These are phyloP conservation scores for Oostethus manadensis DNA, from an alignment of 2,113 vertebrate species.

Conservation along the genomic window DNA sequence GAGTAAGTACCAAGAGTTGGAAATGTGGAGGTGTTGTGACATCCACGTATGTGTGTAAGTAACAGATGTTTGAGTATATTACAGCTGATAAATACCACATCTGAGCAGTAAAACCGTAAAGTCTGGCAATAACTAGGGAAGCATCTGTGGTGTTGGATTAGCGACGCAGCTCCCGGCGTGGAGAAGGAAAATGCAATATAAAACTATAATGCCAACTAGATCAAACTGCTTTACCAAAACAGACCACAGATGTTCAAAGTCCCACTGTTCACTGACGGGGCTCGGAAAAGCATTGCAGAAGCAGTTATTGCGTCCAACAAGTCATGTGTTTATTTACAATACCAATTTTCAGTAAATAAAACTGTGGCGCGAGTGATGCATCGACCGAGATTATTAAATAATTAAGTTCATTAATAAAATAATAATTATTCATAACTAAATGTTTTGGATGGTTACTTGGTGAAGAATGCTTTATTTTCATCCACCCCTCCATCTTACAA, in stretches of 20 bases:
- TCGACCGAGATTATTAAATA: no score
- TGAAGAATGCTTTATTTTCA: no score
- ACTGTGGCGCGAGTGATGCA: no score
- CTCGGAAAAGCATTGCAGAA: no score
- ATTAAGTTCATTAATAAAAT: no score
- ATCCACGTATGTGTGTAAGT: background rate
- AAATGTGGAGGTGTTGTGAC: background rate
- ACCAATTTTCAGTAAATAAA: no score
- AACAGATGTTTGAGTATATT: slow-evolving; percentile 40
- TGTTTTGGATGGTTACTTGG: no score
- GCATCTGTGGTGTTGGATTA: slow-evolving; percentile 25
- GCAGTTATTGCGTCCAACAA: background rate
- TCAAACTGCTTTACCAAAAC: slow-evolving; percentile 3
- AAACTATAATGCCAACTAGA: background rate
- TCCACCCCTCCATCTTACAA: no score
- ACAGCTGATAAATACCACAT: slow-evolving; percentile 43
- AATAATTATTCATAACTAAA: no score
- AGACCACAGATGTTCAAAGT: background rate
- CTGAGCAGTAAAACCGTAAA: slow-evolving; percentile 13
- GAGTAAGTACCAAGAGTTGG: no score
- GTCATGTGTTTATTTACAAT: no score
- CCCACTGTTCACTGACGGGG: background rate
- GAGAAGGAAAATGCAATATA: slow-evolving; percentile 1
- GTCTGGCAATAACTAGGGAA: slow-evolving; percentile 12
- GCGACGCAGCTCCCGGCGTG: slow-evolving; percentile 7